Evolutionary conservation across 2,888 invertebrate species (phyloP).

Genomic region (Nezara viridula): DNA sequence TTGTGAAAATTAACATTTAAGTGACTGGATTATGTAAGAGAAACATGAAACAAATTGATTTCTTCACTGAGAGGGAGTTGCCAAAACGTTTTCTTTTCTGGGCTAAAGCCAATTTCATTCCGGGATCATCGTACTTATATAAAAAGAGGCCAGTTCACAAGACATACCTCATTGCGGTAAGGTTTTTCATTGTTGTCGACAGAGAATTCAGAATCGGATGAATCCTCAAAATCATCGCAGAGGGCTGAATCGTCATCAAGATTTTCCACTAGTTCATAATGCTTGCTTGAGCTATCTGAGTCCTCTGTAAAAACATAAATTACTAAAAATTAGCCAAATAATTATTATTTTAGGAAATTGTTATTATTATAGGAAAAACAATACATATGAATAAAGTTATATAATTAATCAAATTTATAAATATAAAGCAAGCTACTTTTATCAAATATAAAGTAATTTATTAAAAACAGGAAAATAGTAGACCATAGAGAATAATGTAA

Average conservation of each 20-base stretch:
- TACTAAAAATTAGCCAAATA: neutral
- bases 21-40: neutral
- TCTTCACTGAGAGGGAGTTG: neutral
- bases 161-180: neutral
- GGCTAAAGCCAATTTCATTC: neutral
- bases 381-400: too few species aligned
- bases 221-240: conserved; percentile 65
- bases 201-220: conserved; percentile 65
- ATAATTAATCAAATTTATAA: too few species aligned
- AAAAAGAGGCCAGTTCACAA: neutral
- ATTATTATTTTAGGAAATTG: neutral
- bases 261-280: conserved; percentile 63
- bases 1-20: neutral
- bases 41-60: conserved; percentile 2
- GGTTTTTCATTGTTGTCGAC: conserved; percentile 49
- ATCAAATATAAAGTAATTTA: neutral
- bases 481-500: neutral
- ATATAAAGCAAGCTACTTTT: too few species aligned
- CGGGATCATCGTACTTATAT: neutral
- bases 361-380: neutral
- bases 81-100: conserved; percentile 9
- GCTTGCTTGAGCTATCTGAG: conserved; percentile 62
- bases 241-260: conserved; percentile 63
- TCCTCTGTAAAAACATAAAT: conserved; percentile 57
- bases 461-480: neutral